Percentiles rank a stretch among this genome's conserved stretches.
Conservation (phyloP, 2,797 vertebrate genomes). For the Lagocephalus sceleratus region DNA sequence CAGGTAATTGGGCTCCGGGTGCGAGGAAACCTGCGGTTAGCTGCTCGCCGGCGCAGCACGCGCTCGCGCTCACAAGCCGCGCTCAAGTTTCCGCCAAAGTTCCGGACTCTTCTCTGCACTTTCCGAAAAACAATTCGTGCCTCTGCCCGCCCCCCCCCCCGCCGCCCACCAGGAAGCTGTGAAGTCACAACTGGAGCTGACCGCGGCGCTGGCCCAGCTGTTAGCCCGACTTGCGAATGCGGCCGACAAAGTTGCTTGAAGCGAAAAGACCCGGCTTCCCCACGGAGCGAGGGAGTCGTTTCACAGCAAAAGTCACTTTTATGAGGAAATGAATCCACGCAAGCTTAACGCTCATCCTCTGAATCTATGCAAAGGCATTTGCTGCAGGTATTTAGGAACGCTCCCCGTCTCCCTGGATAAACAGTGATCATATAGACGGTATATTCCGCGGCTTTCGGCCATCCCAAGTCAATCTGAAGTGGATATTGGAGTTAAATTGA, state of each 20-base stretch:
- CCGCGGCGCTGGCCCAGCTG: too few relatives aligned
- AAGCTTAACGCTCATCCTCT: conserved; percentile 3
- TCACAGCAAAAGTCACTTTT: conserved; percentile 3
- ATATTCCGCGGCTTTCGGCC: conserved; percentile 48
- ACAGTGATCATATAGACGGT: conserved; percentile 26
- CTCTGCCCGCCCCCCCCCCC: too few relatives aligned
- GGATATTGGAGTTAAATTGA: conserved; percentile 70
- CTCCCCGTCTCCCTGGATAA: conserved; percentile 18
- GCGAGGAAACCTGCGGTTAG: conserved; percentile 58
- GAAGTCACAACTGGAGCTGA: too few relatives aligned
- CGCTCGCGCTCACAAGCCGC: conserved; percentile 17
- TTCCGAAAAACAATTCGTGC: too few relatives aligned
- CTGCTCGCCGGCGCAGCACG: conserved; percentile 21
- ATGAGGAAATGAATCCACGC: neutral
- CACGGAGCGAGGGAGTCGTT: too few relatives aligned
- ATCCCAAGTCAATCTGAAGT: conserved; percentile 61
- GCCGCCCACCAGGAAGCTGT: too few relatives aligned
- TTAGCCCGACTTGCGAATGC: too few relatives aligned
- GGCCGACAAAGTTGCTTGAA: too few relatives aligned
- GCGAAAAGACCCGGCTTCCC: too few relatives aligned
- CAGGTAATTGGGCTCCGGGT: conserved; percentile 75
- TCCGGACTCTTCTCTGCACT: too few relatives aligned
- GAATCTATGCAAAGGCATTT: conserved; percentile 10
- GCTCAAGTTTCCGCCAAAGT: neutral
- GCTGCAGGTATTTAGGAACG: conserved; percentile 23